phyloP scores from a whole-genome alignment of 2,888 invertebrate species.

The Acanthacorydalis orientalis region DNA sequence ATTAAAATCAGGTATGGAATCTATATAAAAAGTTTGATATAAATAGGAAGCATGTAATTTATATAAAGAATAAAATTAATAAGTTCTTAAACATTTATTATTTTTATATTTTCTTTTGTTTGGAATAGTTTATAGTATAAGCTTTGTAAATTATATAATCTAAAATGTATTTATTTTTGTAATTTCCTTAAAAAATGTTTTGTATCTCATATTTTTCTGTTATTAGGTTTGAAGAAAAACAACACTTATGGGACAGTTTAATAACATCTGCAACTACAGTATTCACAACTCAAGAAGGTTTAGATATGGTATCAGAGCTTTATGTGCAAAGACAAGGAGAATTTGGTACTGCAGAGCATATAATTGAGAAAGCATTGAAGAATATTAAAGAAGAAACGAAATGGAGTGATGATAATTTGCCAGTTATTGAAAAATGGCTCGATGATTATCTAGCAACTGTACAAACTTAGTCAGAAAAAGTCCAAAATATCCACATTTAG shows the following conservation, averaged over 20 bases:
- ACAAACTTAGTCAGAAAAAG: too few species aligned
- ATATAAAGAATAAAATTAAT: too few species aligned
- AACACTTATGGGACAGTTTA: constrained; percentile 59
- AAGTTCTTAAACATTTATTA: too few species aligned
- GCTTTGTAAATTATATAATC: too few species aligned
- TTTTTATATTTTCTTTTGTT: too few species aligned
- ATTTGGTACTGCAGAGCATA: constrained; percentile 55
- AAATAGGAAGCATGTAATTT: not conserved
- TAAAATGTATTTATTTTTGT: too few species aligned
- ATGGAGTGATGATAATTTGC: constrained; percentile 61
- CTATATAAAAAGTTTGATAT: constrained; percentile 9
- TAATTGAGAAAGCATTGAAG: constrained; percentile 52
- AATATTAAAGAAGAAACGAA: constrained; percentile 58
- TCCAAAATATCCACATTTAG: too few species aligned
- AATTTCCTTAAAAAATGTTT: too few species aligned
- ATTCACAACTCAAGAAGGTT: constrained; percentile 58
- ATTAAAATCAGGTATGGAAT: constrained; percentile 42
- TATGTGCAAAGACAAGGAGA: constrained; percentile 45
- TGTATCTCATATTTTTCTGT: too few species aligned
- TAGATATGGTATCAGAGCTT: constrained; percentile 48
- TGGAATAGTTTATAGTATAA: too few species aligned
- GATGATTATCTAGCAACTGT: constrained; percentile 30
- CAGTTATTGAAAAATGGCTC: constrained; percentile 57
- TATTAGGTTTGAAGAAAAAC: constrained; percentile 51
- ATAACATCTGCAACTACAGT: constrained; percentile 56